Conservation (phyloP, 2,888 invertebrate genomes). For the Galerucella nymphaeae region DNA sequence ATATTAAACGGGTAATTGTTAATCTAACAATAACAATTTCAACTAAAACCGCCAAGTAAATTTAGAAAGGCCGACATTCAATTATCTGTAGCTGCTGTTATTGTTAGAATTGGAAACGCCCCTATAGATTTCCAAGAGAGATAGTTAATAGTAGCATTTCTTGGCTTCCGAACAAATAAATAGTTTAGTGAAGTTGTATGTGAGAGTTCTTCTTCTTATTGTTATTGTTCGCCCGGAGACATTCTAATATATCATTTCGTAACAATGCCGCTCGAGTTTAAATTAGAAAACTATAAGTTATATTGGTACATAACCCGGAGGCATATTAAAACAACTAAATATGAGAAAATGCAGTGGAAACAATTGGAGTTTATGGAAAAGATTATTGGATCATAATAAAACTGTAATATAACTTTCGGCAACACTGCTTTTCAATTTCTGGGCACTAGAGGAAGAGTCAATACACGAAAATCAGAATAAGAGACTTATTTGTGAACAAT, state of each 20-base stretch:
- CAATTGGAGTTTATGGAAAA: not conserved
- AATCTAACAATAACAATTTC: slow-evolving; percentile 3
- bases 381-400: too few relatives aligned
- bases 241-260: slow-evolving; percentile 28
- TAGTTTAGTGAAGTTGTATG: slow-evolving; percentile 9
- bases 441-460: too few relatives aligned
- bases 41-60: slow-evolving; percentile 18
- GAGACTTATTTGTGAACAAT: too few relatives aligned
- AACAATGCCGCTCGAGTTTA: slow-evolving; percentile 22
- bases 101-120: slow-evolving; percentile 36
- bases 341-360: not conserved
- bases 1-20: slow-evolving; percentile 19
- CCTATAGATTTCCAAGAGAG: slow-evolving; percentile 29
- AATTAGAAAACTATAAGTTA: slow-evolving; percentile 31
- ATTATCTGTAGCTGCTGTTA: slow-evolving; percentile 32
- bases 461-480: too few relatives aligned
- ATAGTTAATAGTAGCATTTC: slow-evolving; percentile 24
- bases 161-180: slow-evolving; percentile 34
- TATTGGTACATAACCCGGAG: not conserved
- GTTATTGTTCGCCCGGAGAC: slow-evolving; percentile 8
- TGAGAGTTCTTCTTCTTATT: slow-evolving; percentile 21
- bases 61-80: slow-evolving; percentile 33
- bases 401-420: too few relatives aligned
- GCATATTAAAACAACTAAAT: too few relatives aligned
- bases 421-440: too few relatives aligned